A percentile compares a stretch with the other conserved stretches of the same genome.
These are phyloP conservation scores for Ondatra zibethicus DNA, from an alignment of 2,113 vertebrate genomes.

Conservation along the genomic window DNA sequence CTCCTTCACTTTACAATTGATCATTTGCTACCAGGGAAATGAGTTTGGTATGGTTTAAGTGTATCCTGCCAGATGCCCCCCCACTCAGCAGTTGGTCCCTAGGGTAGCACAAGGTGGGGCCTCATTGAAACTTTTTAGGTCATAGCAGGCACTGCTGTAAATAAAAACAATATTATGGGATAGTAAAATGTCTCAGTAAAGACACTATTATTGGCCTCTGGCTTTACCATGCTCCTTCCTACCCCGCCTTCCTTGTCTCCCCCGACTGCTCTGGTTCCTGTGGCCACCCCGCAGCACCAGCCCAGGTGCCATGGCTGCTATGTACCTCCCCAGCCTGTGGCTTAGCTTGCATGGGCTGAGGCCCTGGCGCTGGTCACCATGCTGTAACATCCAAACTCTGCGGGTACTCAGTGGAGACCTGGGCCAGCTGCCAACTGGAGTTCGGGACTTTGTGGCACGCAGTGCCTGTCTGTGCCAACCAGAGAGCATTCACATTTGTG, in stretches of 20 bases:
- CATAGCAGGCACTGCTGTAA: background rate
- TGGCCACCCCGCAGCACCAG: no score
- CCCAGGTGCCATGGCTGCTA: no score
- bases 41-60: background rate
- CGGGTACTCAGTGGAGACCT: conserved; percentile 79
- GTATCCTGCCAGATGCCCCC: background rate
- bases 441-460: conserved; percentile 90
- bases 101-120: background rate
- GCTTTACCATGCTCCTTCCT: no score
- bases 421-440: conserved; percentile 85
- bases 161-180: background rate
- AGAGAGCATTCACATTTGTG: conserved; percentile 90
- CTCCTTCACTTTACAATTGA: background rate
- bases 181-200: background rate
- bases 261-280: no score
- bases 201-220: no score
- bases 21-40: background rate
- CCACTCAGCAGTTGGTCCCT: background rate
- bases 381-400: conserved; percentile 76
- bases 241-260: no score
- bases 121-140: background rate
- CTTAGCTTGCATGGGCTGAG: conserved; percentile 65
- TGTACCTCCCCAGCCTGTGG: no score
- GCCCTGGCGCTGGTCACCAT: conserved; percentile 68
- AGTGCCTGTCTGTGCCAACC: conserved; percentile 91